A percentile compares a stretch with the other conserved stretches of the same genome.
These are phyloP conservation scores for Oscheius myriophilus DNA, from an alignment of 2,888 invertebrate species.

Conservation along the genomic window DNA sequence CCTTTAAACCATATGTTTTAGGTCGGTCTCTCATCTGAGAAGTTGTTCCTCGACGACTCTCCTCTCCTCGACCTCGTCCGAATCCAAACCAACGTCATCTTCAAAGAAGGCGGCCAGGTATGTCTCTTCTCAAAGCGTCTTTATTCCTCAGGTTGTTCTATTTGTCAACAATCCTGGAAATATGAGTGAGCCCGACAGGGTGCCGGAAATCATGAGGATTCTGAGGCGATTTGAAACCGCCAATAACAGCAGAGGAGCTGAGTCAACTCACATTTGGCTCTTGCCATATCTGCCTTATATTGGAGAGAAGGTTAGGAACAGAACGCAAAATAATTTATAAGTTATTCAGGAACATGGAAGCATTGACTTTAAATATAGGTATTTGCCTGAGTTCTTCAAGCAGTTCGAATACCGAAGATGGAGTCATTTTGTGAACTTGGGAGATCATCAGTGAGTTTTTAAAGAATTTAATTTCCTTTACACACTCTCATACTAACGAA, in stretches of 20 bases:
- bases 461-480: too few species aligned
- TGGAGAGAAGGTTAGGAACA: constrained; percentile 60
- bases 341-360: constrained; percentile 61
- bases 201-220: constrained; percentile 64
- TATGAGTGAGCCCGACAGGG: constrained; percentile 56
- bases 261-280: constrained; percentile 69
- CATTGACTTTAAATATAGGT: constrained; percentile 69
- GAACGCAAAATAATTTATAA: not conserved
- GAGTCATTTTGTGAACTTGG: constrained; percentile 68
- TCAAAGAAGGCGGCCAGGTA: constrained; percentile 69
- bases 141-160: constrained; percentile 55
- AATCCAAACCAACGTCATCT: constrained; percentile 69
- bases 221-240: constrained; percentile 62
- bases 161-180: constrained; percentile 70
- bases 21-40: constrained; percentile 68
- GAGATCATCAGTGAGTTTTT: constrained; percentile 57
- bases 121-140: not conserved
- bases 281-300: constrained; percentile 66
- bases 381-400: constrained; percentile 68
- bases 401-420: constrained; percentile 65
- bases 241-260: constrained; percentile 63
- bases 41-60: constrained; percentile 69
- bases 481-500: too few species aligned
- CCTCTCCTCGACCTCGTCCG: constrained; percentile 67
- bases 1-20: constrained; percentile 3